Conservation (phyloP, 2,888 invertebrate genomes). For the Leucoma salicis region DNA sequence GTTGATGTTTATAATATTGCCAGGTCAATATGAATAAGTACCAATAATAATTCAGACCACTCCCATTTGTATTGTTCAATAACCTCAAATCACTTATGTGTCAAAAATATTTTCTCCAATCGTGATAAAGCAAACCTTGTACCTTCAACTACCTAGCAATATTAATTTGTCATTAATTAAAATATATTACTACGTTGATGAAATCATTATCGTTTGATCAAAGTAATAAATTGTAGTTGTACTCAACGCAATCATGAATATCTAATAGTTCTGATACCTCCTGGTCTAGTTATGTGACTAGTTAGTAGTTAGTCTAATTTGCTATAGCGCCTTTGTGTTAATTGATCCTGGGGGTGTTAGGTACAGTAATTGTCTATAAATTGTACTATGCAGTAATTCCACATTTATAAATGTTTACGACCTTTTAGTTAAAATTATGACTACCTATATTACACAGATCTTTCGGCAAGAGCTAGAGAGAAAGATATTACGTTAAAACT, state of each 20-base stretch:
- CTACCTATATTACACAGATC: too few relatives aligned
- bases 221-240: slow-evolving; percentile 34
- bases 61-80: neutral
- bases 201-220: slow-evolving; percentile 30
- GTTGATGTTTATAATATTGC: too few relatives aligned
- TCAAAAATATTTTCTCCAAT: slow-evolving; percentile 19
- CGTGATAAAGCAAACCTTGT: slow-evolving; percentile 27
- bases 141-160: slow-evolving; percentile 20
- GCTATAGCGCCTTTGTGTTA: slow-evolving; percentile 75
- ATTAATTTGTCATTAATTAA: slow-evolving; percentile 35
- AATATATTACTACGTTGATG: slow-evolving; percentile 24
- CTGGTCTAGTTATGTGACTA: slow-evolving; percentile 56
- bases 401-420: slow-evolving; percentile 34
- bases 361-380: slow-evolving; percentile 79
- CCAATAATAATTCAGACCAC: too few relatives aligned
- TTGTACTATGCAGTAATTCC: slow-evolving; percentile 74
- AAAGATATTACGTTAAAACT: too few relatives aligned
- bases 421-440: slow-evolving; percentile 8
- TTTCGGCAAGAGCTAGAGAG: too few relatives aligned
- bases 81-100: slow-evolving; percentile 1
- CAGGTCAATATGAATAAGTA: too few relatives aligned
- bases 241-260: slow-evolving; percentile 55
- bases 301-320: slow-evolving; percentile 74
- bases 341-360: slow-evolving; percentile 72
- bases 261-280: slow-evolving; percentile 56